Base-by-base conservation (phyloP, 2,113 vertebrate species). In the Brachyistius frenatus region DNA sequence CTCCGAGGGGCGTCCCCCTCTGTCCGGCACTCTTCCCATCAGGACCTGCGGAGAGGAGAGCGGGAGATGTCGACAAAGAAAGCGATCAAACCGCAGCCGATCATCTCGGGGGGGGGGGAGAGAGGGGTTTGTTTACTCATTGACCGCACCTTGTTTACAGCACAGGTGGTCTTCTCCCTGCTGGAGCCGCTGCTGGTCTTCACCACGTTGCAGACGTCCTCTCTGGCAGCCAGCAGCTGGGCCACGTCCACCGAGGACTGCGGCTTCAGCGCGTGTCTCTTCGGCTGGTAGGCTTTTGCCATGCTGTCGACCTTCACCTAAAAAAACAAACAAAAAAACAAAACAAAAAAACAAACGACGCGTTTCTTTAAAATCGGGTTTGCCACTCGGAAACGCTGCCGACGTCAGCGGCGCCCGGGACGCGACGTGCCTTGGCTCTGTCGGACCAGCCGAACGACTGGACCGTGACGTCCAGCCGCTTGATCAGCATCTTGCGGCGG, bases 361-460 rank as follows among this genome's bases (percentile, higher is more conserved):
- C 23, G 23, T 23, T 23, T 23, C 23, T 23, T 23, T 23, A 23
- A 23, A 23, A 23, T 23, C 23, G 23, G 23, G 23, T 23, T 23
- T 23, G 23, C 1, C 23, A 23, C 23, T 23, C 23, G 23, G 23
- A 23, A 23, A 23, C 23, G 23, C 23, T 23, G 23, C 23, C 23
- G 23, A 23, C 23, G 23, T 23, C 23, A 23, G 23, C 23, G 23
- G 23, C 23, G 23, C 23, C 23, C 23, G 23, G 23, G 23, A 23
- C 23, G 23, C 44, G 44, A 23, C 49, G 5, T 52, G 94, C 98
- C 96, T 99, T 98, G 10, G 98, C 98, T 94, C 96, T 93, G 46
- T 99, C 98, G 2, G 97, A 99, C 98, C 98, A 99, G 1, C 98
- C 96, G 49, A 99, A 99, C 2, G 98, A 99, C 91, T 99, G 98